phyloP scores from a whole-genome alignment of 2,888 invertebrate species.

The Eupithecia insigniata region DNA sequence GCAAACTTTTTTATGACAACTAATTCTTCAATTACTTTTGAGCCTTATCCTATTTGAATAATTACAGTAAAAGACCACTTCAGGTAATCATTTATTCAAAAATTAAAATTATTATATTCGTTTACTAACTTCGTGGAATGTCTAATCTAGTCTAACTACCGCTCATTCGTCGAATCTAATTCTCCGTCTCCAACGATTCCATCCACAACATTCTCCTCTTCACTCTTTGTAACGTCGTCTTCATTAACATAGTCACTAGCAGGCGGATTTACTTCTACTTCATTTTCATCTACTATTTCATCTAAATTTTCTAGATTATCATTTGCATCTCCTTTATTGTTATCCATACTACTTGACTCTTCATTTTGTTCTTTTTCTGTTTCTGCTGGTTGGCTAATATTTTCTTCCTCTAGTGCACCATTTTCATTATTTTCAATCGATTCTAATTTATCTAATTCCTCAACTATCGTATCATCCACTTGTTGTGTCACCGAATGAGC shows the following conservation, averaged over 20 bases:
- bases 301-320: constrained; percentile 4
- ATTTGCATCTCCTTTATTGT: constrained; percentile 10
- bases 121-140: constrained; percentile 26
- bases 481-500: not conserved
- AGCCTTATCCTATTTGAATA: not conserved
- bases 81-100: constrained; percentile 10
- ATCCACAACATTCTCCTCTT: constrained; percentile 55
- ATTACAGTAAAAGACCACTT: not conserved
- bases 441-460: constrained; percentile 15
- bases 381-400: constrained; percentile 7
- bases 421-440: not conserved
- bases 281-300: constrained; percentile 3
- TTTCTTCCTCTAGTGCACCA: constrained; percentile 13
- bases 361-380: constrained; percentile 10
- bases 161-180: constrained; percentile 30
- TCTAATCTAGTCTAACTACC: constrained; percentile 20
- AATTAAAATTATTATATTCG: constrained; percentile 7
- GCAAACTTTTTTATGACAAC: constrained; percentile 4
- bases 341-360: constrained; percentile 10
- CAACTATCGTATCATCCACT: not conserved
- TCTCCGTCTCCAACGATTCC: constrained; percentile 32
- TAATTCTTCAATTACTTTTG: constrained; percentile 10
- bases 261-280: constrained; percentile 20
- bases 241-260: constrained; percentile 22
- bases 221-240: constrained; percentile 37